Evolutionary conservation across 1,140 invertebrate species (phyloP), one percentile per base, ranked within the genome.

Genomic region (Paraescarpia echinospica): DNA sequence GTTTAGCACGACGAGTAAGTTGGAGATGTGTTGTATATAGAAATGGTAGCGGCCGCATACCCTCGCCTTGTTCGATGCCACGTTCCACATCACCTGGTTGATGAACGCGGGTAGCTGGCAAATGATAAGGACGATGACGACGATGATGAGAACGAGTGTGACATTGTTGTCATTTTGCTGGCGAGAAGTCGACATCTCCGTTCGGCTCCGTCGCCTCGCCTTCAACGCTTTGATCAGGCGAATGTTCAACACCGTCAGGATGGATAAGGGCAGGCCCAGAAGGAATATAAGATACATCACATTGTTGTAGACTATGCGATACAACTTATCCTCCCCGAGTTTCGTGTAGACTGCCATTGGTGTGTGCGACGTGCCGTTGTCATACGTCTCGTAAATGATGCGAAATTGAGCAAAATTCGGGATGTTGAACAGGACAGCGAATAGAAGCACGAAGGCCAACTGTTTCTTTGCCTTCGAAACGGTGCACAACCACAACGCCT

Each of bases 161-260:
- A 93, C 92, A 91, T 93, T 93, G 90, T 93, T 93, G 92, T 93
- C 93, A 5, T 93, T 91, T 89, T 93, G 93, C 41, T 93, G 93
- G 9, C 93, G 93, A 6, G 35, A 33, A 90, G 88, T 92, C 93
- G 92, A 92, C 93, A 93, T 93, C 91, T 93, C 93, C 41, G 22
- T 31, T 0, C 93, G 93, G 41, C 89, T 93, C 89, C 91, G 91
- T 4, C 89, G 92, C 18, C 92, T 91, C 35, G 77, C 91, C 88
- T 92, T 93, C 89, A 93, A 90, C 1, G 92, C 59, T 34, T 91
- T 48, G 88, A 93, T 93, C n/a, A 93, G 92, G 27, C 89, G 91
- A 34, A 93, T 93, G 93, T 93, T 93, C 89, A 93, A 89, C n/a
- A 93, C 89, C 1, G 92, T 89, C 5, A 93, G 92, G 1, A 89